Percentiles rank a stretch among this genome's conserved stretches.
Conservation (phyloP, 2,113 vertebrate genomes). For the Shinisaurus crocodilurus region DNA sequence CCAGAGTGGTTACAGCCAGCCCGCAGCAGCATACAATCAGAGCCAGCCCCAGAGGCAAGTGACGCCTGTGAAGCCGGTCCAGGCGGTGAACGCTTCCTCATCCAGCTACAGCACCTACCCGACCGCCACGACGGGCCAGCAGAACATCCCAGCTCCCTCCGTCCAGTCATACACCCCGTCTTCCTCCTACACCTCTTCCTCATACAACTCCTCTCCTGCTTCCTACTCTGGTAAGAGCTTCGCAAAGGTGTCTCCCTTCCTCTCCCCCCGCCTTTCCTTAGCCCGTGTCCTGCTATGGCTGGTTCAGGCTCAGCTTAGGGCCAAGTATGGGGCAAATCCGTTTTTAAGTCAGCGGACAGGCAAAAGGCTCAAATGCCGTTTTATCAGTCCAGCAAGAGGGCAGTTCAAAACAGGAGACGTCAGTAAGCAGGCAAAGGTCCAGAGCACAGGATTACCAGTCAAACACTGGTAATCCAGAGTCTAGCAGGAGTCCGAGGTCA, state of each 20-base stretch:
- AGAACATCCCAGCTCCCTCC: conserved; percentile 57
- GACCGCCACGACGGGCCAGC: conserved; percentile 71
- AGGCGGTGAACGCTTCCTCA: conserved; percentile 68
- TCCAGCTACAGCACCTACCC: conserved; percentile 78
- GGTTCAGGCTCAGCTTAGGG: too few relatives aligned
- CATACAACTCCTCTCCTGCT: conserved; percentile 72
- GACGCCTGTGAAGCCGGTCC: conserved; percentile 70
- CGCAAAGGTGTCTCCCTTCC: too few relatives aligned
- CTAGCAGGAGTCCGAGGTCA: too few relatives aligned
- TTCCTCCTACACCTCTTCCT: conserved; percentile 71
- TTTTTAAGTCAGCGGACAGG: too few relatives aligned
- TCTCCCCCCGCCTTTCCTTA: not conserved
- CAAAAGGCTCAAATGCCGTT: too few relatives aligned
- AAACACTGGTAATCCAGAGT: too few relatives aligned
- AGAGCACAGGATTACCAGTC: too few relatives aligned
- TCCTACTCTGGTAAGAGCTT: conserved; percentile 74
- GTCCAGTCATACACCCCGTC: conserved; percentile 75
- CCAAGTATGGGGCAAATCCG: too few relatives aligned
- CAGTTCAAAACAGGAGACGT: too few relatives aligned
- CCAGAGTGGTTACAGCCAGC: conserved; percentile 73
- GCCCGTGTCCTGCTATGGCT: too few relatives aligned
- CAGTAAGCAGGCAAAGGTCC: too few relatives aligned
- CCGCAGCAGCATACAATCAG: conserved; percentile 70
- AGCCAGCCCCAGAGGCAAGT: conserved; percentile 75
- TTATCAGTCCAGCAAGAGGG: too few relatives aligned